Conservation (phyloP, 2,797 vertebrate genomes). For the Diglossa cyanea region DNA sequence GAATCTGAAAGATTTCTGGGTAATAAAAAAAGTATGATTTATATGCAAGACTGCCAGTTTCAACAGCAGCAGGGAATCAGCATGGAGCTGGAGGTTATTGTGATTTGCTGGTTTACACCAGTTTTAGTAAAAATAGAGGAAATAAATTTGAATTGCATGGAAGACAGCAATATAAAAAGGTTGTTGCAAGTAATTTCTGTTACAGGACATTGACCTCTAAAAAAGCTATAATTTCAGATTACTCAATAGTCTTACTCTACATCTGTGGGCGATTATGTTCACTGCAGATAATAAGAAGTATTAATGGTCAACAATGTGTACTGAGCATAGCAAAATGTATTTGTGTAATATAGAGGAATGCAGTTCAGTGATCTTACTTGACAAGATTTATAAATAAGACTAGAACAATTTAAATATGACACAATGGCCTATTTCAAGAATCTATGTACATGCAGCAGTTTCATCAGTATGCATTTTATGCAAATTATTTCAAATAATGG, state of each 20-base stretch:
- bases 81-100: neutral
- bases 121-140: neutral
- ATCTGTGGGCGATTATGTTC: neutral
- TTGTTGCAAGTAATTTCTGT: neutral
- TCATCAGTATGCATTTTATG: neutral
- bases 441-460: neutral
- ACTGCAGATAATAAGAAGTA: neutral
- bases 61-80: neutral
- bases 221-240: neutral
- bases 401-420: neutral
- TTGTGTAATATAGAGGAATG: neutral
- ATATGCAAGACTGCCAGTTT: neutral
- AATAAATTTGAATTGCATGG: neutral
- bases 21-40: neutral
- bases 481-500: neutral
- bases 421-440: neutral
- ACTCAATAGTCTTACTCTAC: neutral
- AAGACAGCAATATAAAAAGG: neutral
- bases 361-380: neutral
- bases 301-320: neutral
- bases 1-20: neutral
- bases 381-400: neutral
- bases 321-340: neutral
- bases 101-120: neutral
- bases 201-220: neutral